Evolutionary conservation across 2,888 invertebrate genomes (phyloP).

Genomic region (Drosophila macrospina): DNA sequence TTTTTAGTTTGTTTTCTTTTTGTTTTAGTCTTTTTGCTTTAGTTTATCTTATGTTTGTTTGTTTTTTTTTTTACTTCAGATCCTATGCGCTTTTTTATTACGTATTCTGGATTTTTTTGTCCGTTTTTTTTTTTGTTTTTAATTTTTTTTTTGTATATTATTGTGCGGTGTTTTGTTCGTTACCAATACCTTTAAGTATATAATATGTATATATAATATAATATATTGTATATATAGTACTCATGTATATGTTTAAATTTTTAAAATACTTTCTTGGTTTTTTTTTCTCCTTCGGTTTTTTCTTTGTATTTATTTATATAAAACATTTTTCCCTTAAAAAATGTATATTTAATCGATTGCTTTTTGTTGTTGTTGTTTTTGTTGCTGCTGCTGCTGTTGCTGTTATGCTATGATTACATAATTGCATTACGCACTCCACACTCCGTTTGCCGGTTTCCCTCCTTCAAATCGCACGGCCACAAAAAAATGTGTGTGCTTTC

Average conservation of each 20-base stretch:
- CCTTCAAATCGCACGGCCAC: conserved; percentile 33
- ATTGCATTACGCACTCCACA: conserved; percentile 49
- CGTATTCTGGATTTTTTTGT: conserved; percentile 51
- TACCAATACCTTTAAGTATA: conserved; percentile 74
- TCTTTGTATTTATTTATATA: conserved; percentile 54
- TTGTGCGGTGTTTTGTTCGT: conserved; percentile 83
- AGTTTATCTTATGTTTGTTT: conserved; percentile 53
- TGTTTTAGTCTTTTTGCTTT: conserved; percentile 69
- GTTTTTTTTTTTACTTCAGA: conserved; percentile 48
- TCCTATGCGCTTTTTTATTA: conserved; percentile 52
- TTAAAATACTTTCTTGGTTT: conserved; percentile 77
- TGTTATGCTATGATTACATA: conserved; percentile 38
- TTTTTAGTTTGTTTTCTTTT: conserved; percentile 38
- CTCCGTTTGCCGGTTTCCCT: conserved; percentile 9
- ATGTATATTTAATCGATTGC: conserved; percentile 79
- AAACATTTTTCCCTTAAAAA: conserved; percentile 72
- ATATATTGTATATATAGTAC: conserved; percentile 74
- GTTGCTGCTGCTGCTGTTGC: conserved; percentile 48
- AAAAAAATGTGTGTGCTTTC: conserved; percentile 59
- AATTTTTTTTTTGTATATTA: conserved; percentile 75
- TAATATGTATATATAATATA: conserved; percentile 69
- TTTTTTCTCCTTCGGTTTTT: conserved; percentile 40
- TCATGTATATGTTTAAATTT: conserved; percentile 79
- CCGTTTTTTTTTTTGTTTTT: conserved; percentile 13
- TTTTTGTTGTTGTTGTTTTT: conserved; percentile 66